phyloP scores from a whole-genome alignment of 2,888 invertebrate species.

The Andrena haemorrhoa region DNA sequence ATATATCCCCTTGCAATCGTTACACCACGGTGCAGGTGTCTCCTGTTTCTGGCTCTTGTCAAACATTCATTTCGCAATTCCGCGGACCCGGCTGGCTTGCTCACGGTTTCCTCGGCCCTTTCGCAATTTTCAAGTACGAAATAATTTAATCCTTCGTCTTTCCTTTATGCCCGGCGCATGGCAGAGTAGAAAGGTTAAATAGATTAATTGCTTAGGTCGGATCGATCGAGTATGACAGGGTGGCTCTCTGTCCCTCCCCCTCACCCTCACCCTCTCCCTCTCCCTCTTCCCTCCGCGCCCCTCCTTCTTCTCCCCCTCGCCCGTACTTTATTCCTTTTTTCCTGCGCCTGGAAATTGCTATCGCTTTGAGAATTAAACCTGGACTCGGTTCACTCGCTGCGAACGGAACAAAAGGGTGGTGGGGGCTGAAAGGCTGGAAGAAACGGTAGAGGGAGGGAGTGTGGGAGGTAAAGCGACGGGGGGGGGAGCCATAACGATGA shows the following conservation, averaged over 20 bases:
- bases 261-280: conserved; percentile 19
- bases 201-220: conserved; percentile 73
- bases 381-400: conserved; percentile 67
- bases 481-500: conserved; percentile 64
- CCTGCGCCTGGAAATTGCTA: conserved; percentile 69
- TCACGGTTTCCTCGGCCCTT: conserved; percentile 34
- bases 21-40: conserved; percentile 46
- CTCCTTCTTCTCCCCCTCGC: too few species aligned
- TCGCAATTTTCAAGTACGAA: conserved; percentile 61
- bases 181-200: conserved; percentile 69
- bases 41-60: conserved; percentile 53
- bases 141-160: conserved; percentile 69
- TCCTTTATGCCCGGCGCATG: conserved; percentile 55
- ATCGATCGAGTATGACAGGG: conserved; percentile 67
- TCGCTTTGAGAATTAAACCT: conserved; percentile 75
- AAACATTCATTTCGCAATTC: conserved; percentile 55
- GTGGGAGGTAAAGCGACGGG: conserved; percentile 16
- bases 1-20: conserved; percentile 57
- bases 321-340: conserved; percentile 54
- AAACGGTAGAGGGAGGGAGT: conserved; percentile 32
- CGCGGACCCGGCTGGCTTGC: conserved; percentile 8
- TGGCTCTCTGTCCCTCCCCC: conserved; percentile 40
- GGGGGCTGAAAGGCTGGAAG: conserved; percentile 34
- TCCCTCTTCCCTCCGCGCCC: conserved; percentile 1
- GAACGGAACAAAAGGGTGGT: conserved; percentile 61